Conservation (phyloP, 2,113 vertebrate species). For the Shinisaurus crocodilurus region DNA sequence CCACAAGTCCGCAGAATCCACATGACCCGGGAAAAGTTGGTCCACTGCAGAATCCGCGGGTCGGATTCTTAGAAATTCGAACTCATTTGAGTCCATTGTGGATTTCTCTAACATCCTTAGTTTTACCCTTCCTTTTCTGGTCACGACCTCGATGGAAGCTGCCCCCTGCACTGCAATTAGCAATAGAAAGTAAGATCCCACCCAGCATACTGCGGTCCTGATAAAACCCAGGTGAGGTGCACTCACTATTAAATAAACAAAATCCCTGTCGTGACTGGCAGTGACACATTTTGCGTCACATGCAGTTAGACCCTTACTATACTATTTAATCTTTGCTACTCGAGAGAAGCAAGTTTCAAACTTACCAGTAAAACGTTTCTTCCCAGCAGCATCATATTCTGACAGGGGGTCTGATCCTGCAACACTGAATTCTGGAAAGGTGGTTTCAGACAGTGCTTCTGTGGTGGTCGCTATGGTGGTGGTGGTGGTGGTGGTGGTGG, state of each 20-base stretch:
- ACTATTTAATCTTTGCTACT: background rate
- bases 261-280: background rate
- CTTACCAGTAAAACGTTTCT: slow-evolving; percentile 93
- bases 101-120: too few species aligned
- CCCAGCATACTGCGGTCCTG: too few species aligned
- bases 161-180: too few species aligned
- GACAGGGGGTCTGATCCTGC: slow-evolving; percentile 81
- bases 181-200: too few species aligned
- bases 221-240: background rate
- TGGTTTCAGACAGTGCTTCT: accelerated
- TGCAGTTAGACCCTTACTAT: background rate
- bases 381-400: slow-evolving; percentile 89
- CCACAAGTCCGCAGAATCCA: too few species aligned
- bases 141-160: too few species aligned
- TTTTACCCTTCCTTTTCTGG: too few species aligned
- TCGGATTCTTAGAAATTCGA: too few species aligned
- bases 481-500: slow-evolving; percentile 52
- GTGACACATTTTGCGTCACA: background rate
- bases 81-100: too few species aligned
- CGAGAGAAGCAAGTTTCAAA: slow-evolving; percentile 5
- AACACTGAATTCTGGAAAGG: slow-evolving; percentile 67
- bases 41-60: too few species aligned
- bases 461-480: slow-evolving; percentile 50
- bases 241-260: background rate
- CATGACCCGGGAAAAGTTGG: too few species aligned